Evolutionary conservation across 2,797 vertebrate species (phyloP), one percentile per base, ranked within the genome.

Genomic region (Monodelphis domestica): DNA sequence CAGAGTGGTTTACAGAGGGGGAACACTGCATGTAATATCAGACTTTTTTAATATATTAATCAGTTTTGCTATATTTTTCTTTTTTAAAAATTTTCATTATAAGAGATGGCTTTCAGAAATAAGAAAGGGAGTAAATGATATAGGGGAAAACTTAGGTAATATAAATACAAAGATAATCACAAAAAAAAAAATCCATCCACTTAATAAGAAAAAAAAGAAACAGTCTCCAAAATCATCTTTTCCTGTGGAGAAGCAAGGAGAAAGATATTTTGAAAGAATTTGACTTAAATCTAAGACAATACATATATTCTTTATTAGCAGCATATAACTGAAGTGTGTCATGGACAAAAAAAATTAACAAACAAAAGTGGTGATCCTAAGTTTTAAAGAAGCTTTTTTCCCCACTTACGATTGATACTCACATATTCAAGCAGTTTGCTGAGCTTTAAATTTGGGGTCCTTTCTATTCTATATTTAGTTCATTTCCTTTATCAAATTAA

Each of bases 361-460:
- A 92, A 89, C 91, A 93, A 45, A 91, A 59, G 28, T 70, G 38
- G 93, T 87, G 9, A 89, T 91, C 94, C 59, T 84, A 88, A 97
- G 95, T 59, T 94, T 51, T 45, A 38, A 78, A 78, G 21, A 78
- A 70, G 91, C 91, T 93, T 33, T 84, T 94, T 90, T 50, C 87
- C 2, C 51, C 95, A 95, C 91, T 93, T 59, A 63, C 84, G 91
- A 78, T 26, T 78, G 70, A 78, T 54, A 95, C 53, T 93, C 51
- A 88, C 89, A 93, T 5, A 78, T 53, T 93, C 57, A 91, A 93
- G 30, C 78, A 78, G 53, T 88, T 50, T 59, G 54, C 54, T 93
- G 95, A 57, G 45, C 91, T 92, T 95, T 87, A 92, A 92, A 91
- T 90, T 38, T 91, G 70, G n/a, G 10, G 90, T 89, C 94, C 87